Evolutionary conservation across 2,888 invertebrate genomes (phyloP).

Genomic region (Noctua janthina): DNA sequence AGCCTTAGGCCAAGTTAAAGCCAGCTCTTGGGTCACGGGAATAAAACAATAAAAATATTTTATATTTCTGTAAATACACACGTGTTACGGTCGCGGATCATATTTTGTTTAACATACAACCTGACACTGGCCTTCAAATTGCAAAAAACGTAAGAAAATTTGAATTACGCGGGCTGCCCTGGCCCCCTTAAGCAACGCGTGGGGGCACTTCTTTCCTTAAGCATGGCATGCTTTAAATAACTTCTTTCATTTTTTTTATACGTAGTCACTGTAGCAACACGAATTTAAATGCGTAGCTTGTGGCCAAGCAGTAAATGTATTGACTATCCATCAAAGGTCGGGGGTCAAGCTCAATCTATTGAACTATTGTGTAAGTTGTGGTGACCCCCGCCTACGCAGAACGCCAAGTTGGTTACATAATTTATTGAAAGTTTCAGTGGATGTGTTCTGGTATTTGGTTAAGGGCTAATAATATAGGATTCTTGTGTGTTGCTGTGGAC

Average conservation of each 20-base stretch:
- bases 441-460: background rate
- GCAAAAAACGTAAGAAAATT: too few relatives aligned
- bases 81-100: too few relatives aligned
- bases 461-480: background rate
- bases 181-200: too few relatives aligned
- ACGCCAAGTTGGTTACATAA: background rate
- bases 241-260: background rate
- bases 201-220: too few relatives aligned
- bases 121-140: too few relatives aligned
- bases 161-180: too few relatives aligned
- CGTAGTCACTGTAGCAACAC: background rate
- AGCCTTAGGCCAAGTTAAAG: too few relatives aligned
- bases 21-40: too few relatives aligned
- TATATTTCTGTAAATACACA: too few relatives aligned
- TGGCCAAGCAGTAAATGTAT: slow-evolving; percentile 1
- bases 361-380: slow-evolving; percentile 1
- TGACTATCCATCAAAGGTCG: slow-evolving; percentile 9
- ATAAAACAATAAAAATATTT: too few relatives aligned
- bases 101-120: too few relatives aligned
- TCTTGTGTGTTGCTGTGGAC: background rate
- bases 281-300: background rate
- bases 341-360: slow-evolving; percentile 2
- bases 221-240: background rate
- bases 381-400: slow-evolving; percentile 4
- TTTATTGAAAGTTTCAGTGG: background rate